Percentiles rank a stretch among this genome's conserved stretches.
phyloP scores from a whole-genome alignment of 1,140 invertebrate species.

The Megalopta genalis region DNA sequence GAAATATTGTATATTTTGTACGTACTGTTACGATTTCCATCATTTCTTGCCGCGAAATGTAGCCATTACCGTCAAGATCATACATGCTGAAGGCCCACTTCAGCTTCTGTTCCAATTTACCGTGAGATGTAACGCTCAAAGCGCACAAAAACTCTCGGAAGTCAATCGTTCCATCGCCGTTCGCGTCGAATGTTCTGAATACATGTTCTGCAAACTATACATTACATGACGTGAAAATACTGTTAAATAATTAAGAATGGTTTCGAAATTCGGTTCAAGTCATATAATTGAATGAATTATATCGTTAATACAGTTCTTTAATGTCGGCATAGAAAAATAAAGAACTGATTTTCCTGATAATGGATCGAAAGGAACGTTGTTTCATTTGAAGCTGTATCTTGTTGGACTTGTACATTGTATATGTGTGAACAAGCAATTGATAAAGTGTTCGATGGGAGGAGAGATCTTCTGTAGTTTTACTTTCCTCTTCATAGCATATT shows the following conservation, averaged over 20 bases:
- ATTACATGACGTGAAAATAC: background rate
- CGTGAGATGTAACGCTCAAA: constrained; percentile 95
- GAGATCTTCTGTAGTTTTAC: no score
- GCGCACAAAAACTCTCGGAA: constrained; percentile 99
- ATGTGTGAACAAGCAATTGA: no score
- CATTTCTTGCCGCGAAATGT: constrained; percentile 97
- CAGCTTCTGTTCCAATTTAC: constrained; percentile 97
- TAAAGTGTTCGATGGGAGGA: no score
- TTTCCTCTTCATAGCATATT: no score
- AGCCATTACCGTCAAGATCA: constrained; percentile 96
- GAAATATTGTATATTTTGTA: constrained; percentile 50
- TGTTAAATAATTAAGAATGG: background rate
- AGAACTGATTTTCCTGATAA: no score
- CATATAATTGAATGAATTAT: background rate
- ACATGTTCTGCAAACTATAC: constrained; percentile 97
- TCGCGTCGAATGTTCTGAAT: constrained; percentile 98
- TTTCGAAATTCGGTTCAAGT: background rate
- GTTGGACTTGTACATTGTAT: no score
- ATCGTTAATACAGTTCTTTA: background rate
- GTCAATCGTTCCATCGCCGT: constrained; percentile 98
- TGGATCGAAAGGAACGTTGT: no score
- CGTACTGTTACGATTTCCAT: constrained; percentile 96
- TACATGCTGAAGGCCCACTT: constrained; percentile 99
- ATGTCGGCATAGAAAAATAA: no score
- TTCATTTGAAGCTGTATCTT: no score